Conservation (phyloP, 1,140 invertebrate species). For the Idris sp. region DNA sequence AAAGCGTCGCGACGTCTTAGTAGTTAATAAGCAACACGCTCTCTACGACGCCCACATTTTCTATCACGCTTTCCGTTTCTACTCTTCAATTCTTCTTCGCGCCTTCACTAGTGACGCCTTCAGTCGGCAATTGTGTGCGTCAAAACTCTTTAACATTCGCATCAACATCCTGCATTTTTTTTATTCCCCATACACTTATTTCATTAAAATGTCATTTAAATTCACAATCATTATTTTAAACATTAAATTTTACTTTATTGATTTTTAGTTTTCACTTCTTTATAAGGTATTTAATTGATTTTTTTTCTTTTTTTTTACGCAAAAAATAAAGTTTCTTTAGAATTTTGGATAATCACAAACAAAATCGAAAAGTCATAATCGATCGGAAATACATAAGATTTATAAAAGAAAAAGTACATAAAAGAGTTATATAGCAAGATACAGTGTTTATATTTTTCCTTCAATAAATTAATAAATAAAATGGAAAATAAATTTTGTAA, state of each 20-base stretch:
- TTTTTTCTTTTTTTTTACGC: too few relatives aligned
- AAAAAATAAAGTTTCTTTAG: too few relatives aligned
- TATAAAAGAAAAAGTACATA: too few relatives aligned
- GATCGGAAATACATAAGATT: too few relatives aligned
- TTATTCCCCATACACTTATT: not conserved
- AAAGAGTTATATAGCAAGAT: too few relatives aligned
- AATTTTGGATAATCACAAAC: too few relatives aligned
- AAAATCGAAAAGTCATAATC: too few relatives aligned
- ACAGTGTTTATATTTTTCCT: slow-evolving; percentile 1
- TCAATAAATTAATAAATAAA: slow-evolving; percentile 19
- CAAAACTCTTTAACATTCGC: slow-evolving; percentile 20
- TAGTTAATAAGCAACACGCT: slow-evolving; percentile 72
- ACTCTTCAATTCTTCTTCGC: slow-evolving; percentile 43
- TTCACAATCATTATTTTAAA: too few relatives aligned
- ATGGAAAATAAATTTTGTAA: slow-evolving; percentile 20
- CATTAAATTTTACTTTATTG: too few relatives aligned
- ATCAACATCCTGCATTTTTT: slow-evolving; percentile 17
- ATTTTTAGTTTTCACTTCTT: too few relatives aligned
- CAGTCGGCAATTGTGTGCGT: slow-evolving; percentile 57
- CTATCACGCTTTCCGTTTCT: slow-evolving; percentile 45
- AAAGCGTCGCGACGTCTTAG: slow-evolving; percentile 74
- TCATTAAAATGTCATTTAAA: not conserved
- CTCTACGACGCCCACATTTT: slow-evolving; percentile 60
- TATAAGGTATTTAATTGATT: too few relatives aligned
- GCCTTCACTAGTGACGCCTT: slow-evolving; percentile 43